Conservation (phyloP, 2,113 vertebrate genomes). For the Nipponia nippon region DNA sequence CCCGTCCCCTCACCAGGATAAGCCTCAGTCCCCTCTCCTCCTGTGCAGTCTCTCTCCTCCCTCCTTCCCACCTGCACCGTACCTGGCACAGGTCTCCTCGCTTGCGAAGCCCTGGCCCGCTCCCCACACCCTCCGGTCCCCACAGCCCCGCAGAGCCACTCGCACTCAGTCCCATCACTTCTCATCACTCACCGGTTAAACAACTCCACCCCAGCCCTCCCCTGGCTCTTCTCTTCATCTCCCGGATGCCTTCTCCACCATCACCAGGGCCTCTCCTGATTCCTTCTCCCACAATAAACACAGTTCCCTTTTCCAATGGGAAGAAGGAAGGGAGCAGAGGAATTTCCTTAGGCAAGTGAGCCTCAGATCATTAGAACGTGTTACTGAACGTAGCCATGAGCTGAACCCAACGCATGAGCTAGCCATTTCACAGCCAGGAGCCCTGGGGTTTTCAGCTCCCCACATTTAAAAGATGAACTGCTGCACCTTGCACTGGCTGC, state of each 20-base stretch:
- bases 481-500: background rate
- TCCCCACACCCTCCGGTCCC: background rate
- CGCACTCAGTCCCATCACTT: background rate
- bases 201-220: background rate
- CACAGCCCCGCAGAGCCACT: background rate
- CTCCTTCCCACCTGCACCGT: background rate
- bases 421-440: background rate
- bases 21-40: background rate
- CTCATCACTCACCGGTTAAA: background rate
- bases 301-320: background rate
- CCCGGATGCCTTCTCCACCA: background rate
- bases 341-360: background rate
- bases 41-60: background rate
- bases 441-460: background rate
- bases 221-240: background rate
- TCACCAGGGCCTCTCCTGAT: background rate
- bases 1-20: background rate
- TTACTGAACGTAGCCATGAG: background rate
- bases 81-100: background rate
- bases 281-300: background rate
- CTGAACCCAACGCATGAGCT: background rate
- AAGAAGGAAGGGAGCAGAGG: background rate
- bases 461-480: background rate
- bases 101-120: background rate
- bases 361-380: background rate